These are phyloP conservation scores for Drosophila varians DNA, from an alignment of 1,140 invertebrate genomes.

Conservation along the genomic window DNA sequence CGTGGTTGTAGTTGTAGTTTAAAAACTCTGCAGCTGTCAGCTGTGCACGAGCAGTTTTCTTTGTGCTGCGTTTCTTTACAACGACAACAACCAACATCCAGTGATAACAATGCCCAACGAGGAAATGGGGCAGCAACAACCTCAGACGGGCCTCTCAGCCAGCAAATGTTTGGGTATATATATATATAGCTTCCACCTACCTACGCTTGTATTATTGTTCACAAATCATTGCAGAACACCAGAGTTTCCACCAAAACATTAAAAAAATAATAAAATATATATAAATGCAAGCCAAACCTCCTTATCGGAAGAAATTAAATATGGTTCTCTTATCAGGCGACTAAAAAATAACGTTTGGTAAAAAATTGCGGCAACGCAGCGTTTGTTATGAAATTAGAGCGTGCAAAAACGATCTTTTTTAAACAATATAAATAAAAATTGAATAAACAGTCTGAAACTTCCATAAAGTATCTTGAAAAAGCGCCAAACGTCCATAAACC, in stretches of 20 bases:
- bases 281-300: constrained; percentile 4
- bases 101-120: constrained; percentile 70
- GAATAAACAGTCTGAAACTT: neutral
- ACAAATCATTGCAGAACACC: constrained; percentile 28
- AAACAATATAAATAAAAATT: neutral
- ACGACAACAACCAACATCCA: constrained; percentile 12
- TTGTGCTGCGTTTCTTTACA: constrained; percentile 59
- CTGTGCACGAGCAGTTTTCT: constrained; percentile 69
- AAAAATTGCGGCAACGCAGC: neutral
- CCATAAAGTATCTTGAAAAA: too few relatives aligned
- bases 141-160: constrained; percentile 22
- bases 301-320: neutral
- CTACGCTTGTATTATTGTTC: constrained; percentile 3
- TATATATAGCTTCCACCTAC: too few relatives aligned
- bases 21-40: constrained; percentile 63
- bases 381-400: neutral
- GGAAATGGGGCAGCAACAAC: constrained; percentile 40
- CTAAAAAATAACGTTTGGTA: neutral
- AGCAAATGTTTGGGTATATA: neutral
- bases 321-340: constrained; percentile 7
- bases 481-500: too few relatives aligned
- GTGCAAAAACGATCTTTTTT: neutral
- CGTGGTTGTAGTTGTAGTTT: constrained; percentile 11
- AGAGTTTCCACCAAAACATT: neutral
- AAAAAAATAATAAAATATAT: neutral